phyloP scores from a whole-genome alignment of 2,113 vertebrate species.

The Tonatia bakeri region DNA sequence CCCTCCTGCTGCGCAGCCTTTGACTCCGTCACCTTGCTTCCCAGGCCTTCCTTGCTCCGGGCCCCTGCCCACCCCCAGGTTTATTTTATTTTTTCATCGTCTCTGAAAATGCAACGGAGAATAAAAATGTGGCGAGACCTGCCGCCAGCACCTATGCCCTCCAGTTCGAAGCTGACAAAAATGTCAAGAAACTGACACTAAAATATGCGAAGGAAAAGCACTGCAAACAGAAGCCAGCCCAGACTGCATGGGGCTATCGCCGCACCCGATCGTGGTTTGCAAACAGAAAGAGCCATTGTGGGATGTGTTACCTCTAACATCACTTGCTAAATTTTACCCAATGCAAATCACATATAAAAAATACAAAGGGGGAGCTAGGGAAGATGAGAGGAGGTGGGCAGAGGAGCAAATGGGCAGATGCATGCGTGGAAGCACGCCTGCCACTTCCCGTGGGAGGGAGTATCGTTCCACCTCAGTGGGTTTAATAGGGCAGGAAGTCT shows the following conservation, averaged over 20 bases:
- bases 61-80: background rate
- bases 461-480: constrained; percentile 9
- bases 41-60: constrained; percentile 59
- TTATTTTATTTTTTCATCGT: constrained; percentile 68
- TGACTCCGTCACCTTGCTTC: constrained; percentile 73
- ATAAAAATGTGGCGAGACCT: constrained; percentile 87
- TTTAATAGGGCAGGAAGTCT: background rate
- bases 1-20: constrained; percentile 52
- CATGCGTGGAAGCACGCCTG: constrained; percentile 36
- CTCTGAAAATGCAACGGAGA: constrained; percentile 88
- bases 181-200: constrained; percentile 93
- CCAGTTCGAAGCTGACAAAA: constrained; percentile 92
- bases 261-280: constrained; percentile 61
- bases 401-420: constrained; percentile 51
- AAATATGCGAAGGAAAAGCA: constrained; percentile 88
- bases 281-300: constrained; percentile 68
- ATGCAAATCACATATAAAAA: background rate
- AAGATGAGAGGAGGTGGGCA: constrained; percentile 21
- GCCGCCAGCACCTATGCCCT: constrained; percentile 88
- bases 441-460: background rate
- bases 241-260: constrained; percentile 61
- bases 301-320: constrained; percentile 49
- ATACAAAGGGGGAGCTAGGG: constrained; percentile 2
- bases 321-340: constrained; percentile 35
- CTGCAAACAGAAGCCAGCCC: constrained; percentile 76